phyloP scores from a whole-genome alignment of 1,140 invertebrate species.

The Tetramorium parvispinum region DNA sequence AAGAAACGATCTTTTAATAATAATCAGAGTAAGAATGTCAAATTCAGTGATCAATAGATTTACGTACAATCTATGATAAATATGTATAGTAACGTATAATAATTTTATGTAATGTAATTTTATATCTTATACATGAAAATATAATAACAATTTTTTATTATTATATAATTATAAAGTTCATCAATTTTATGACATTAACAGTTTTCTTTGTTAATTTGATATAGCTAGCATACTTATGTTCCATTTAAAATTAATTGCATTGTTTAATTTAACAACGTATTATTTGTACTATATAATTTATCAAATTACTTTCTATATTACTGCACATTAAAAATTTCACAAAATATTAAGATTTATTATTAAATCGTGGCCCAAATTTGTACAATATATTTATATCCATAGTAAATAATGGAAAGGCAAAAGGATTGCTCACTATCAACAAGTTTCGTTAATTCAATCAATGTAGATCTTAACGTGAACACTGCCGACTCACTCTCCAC shows the following conservation, averaged over 20 bases:
- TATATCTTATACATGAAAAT: not conserved
- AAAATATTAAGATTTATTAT: not conserved
- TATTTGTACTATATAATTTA: not conserved
- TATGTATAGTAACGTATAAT: not conserved
- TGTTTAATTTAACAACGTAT: not conserved
- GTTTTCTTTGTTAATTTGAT: not conserved
- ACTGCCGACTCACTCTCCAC: not conserved
- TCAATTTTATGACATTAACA: not conserved
- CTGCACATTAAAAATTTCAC: not conserved
- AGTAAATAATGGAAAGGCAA: not conserved
- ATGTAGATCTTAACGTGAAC: constrained; percentile 31
- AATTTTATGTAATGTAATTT: constrained; percentile 16
- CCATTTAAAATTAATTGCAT: not conserved
- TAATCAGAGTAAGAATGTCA: not conserved
- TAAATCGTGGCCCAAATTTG: not conserved
- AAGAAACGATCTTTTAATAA: constrained; percentile 30
- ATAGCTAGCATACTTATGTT: not conserved
- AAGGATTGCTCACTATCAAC: not conserved
- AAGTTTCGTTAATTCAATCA: constrained; percentile 34
- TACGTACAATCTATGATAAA: not conserved
- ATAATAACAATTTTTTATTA: not conserved
- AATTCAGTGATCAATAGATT: not conserved
- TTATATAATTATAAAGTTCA: not conserved
- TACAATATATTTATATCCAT: not conserved
- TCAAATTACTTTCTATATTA: not conserved